Percentiles rank a stretch among this genome's conserved stretches.
These are phyloP conservation scores for Suricata suricatta DNA, from an alignment of 2,113 vertebrate genomes.

Conservation along the genomic window DNA sequence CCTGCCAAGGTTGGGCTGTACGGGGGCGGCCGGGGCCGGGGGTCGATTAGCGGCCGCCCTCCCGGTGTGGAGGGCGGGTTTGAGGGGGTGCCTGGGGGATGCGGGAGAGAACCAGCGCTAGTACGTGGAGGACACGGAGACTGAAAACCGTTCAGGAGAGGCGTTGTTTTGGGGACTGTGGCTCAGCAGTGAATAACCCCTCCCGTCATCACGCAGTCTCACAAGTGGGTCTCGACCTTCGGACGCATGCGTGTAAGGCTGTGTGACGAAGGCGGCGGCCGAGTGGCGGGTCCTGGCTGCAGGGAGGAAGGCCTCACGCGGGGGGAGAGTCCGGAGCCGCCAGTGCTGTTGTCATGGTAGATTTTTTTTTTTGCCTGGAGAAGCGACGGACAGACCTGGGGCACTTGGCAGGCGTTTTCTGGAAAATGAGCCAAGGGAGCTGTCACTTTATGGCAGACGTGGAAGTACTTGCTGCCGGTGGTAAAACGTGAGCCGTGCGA, in stretches of 20 bases:
- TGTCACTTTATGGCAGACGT: background rate
- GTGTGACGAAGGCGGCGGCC: background rate
- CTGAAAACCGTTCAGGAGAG: background rate
- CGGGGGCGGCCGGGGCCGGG: no score
- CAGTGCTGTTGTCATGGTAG: background rate
- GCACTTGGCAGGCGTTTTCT: background rate
- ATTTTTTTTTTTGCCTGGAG: background rate
- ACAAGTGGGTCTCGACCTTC: background rate
- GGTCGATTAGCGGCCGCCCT: background rate
- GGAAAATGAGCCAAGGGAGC: background rate
- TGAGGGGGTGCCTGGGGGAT: background rate
- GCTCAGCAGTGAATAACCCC: background rate
- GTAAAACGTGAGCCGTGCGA: background rate
- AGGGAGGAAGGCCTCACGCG: background rate
- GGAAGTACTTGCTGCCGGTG: background rate
- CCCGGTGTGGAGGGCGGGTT: background rate
- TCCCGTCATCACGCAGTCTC: background rate
- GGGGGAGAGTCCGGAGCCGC: background rate
- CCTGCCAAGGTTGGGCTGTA: background rate
- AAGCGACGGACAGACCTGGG: background rate
- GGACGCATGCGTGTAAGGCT: accelerated
- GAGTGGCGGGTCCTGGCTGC: background rate
- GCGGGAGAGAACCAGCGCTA: background rate
- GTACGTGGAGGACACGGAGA: background rate
- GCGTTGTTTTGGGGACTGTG: no score